These are phyloP conservation scores for Triplophysa dalaica DNA, from an alignment of 2,113 vertebrate genomes.

Conservation along the genomic window DNA sequence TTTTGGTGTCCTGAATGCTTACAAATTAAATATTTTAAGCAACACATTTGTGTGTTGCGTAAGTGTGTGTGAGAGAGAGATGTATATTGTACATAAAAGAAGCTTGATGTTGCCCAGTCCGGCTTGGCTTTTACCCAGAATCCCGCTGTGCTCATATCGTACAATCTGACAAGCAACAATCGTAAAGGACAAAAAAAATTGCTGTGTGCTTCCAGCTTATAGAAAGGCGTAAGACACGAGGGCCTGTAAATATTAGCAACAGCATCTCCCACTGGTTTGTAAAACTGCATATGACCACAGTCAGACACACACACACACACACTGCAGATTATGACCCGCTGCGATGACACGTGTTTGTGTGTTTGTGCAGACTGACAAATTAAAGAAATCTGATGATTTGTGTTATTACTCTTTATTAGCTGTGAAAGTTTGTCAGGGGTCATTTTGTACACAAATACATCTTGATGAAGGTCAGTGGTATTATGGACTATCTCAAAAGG, in stretches of 20 bases:
- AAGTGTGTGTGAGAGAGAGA: too few species aligned
- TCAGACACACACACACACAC: not conserved
- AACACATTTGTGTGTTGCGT: too few species aligned
- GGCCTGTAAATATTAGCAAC: not conserved
- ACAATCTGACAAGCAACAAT: too few species aligned
- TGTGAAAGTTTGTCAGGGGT: constrained; percentile 80
- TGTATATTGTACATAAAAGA: too few species aligned
- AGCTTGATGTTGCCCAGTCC: too few species aligned
- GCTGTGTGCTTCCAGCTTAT: too few species aligned
- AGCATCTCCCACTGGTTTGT: not conserved
- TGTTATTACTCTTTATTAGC: constrained; percentile 88
- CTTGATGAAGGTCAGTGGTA: constrained; percentile 40
- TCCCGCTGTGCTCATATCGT: too few species aligned
- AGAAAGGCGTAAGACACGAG: not conserved
- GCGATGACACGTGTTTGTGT: not conserved
- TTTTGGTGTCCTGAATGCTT: too few species aligned
- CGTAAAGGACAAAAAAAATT: too few species aligned
- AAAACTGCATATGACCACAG: not conserved
- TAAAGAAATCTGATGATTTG: constrained; percentile 81
- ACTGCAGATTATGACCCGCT: not conserved
- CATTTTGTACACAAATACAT: constrained; percentile 59
- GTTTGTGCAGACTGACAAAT: not conserved
- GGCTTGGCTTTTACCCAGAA: too few species aligned
- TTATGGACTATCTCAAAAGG: constrained; percentile 22
- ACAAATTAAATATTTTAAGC: too few species aligned